Base-by-base conservation (phyloP, 2,888 invertebrate genomes). In the Aplocera efformata region DNA sequence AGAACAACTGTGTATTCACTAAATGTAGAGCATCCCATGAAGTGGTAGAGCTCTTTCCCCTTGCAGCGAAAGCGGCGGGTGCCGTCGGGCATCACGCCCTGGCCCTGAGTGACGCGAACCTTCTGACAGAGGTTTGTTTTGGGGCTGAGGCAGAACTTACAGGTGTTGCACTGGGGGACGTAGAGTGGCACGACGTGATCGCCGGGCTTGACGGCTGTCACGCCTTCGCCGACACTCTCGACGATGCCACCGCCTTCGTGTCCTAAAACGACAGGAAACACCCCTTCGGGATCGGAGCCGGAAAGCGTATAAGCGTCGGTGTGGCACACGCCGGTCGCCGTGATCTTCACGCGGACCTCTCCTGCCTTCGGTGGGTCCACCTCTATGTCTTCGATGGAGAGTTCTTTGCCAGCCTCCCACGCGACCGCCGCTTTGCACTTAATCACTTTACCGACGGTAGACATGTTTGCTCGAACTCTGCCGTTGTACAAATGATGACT, bases 181-280 rank as follows among this genome's bases (percentile, higher is more conserved):
- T 99, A 99, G 13, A 98, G 81, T 0, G 99, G 98, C 50, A 99
- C 92, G n/a, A 99, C 99, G 82, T 98, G 97, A 78, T 99, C 99
- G 73, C 98, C 98, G 23, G 94, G 90, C 65, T 94, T 91, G 24
- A 98, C 94, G 32, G 92, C 91, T 0, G 94, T 96, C 0, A 98
- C 98, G 9, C 95, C 96, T 65, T 94, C 94, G 0, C 99, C 99
- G 32, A 99, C 91, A 78, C 98, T 98, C 79, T 98, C 99, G n/a
- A 99, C 98, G 60, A 98, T 91, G 23, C 98, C 98, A 39, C 93
- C 94, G 22, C 99, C 99, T 84, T 99, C 99, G 67, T 99, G 99
- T 0, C 99, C 99, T 31, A 99, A 89, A 54, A 99, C 88, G 2
- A 95, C 94, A 0, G 99, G 99, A 64, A 98, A 98, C 7, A 93